Evolutionary conservation across 2,113 vertebrate genomes (phyloP).

Genomic region (Pelecanus crispus): DNA sequence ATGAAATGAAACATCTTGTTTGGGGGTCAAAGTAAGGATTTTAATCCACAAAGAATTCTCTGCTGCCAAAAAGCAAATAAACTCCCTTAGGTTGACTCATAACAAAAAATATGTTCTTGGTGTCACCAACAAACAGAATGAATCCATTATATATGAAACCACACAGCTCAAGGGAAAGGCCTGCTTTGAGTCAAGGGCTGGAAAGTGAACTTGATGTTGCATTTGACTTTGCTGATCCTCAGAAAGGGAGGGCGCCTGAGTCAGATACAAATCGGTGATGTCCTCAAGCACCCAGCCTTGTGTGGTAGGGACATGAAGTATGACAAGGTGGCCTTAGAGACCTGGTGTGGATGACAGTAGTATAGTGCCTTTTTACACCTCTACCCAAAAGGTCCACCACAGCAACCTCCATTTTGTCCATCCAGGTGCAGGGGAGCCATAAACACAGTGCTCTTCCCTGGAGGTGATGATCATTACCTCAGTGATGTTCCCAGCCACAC

Average conservation of each 20-base stretch:
- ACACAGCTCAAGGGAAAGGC: not conserved
- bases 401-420: not conserved
- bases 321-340: not conserved
- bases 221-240: not conserved
- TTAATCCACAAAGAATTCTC: not conserved
- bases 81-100: not conserved
- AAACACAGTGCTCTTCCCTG: not conserved
- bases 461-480: not conserved
- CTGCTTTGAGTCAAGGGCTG: not conserved
- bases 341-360: not conserved
- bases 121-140: not conserved
- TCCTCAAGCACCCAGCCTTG: not conserved
- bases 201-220: not conserved
- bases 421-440: not conserved
- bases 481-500: not conserved
- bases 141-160: not conserved
- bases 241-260: not conserved
- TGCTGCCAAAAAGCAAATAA: not conserved
- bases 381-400: not conserved
- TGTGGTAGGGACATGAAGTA: rapidly evolving
- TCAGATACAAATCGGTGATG: rapidly evolving
- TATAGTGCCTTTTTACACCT: rapidly evolving
- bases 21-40: not conserved
- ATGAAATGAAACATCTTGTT: not conserved
- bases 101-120: not conserved